Conservation (phyloP, 2,113 vertebrate species). For the Neogale vison region DNA sequence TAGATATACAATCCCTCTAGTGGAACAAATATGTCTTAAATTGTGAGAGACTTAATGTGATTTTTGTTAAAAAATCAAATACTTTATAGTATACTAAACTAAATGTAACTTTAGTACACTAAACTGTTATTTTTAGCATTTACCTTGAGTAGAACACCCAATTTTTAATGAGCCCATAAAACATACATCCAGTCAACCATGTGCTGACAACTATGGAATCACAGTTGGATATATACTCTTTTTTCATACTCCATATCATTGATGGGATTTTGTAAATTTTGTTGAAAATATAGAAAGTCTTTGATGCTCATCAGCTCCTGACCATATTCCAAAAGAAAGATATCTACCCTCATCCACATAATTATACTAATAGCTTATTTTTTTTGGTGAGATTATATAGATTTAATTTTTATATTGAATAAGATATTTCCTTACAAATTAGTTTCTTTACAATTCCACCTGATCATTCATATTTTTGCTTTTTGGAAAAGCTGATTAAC, state of each 20-base stretch:
- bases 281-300: not conserved
- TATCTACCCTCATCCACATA: not conserved
- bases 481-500: not conserved
- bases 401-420: not conserved
- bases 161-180: not conserved
- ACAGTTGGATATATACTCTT: not conserved
- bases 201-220: not conserved
- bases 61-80: not conserved
- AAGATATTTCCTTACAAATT: not conserved
- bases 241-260: not conserved
- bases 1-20: not conserved
- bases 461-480: not conserved
- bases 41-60: not conserved
- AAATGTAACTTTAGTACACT: not conserved
- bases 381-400: not conserved
- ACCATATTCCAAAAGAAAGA: not conserved
- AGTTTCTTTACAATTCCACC: not conserved
- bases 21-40: not conserved
- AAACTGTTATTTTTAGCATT: not conserved
- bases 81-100: not conserved
- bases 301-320: not conserved
- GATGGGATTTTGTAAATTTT: not conserved
- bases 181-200: not conserved
- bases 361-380: not conserved
- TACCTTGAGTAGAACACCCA: not conserved